phyloP scores from a whole-genome alignment of 53 echinoderm and acorn worm genomes.

The Echinometra lucunter region DNA sequence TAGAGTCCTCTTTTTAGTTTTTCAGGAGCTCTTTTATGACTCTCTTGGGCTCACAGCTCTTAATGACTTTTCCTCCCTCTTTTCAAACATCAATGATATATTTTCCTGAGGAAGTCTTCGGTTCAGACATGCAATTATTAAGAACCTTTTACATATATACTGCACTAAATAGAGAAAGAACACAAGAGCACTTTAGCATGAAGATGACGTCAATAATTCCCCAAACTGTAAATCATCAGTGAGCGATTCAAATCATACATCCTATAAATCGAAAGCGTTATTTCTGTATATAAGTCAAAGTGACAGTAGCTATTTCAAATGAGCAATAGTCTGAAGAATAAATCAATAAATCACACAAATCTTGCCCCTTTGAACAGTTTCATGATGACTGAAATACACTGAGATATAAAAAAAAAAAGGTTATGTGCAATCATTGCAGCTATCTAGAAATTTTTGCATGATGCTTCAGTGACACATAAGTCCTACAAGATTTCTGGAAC shows the following conservation, averaged over 20 bases:
- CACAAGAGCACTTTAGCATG: neutral
- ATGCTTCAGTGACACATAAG: no score
- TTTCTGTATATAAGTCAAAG: neutral
- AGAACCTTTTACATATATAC: neutral
- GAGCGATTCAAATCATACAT: neutral
- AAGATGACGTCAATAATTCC: neutral
- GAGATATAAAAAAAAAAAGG: neutral
- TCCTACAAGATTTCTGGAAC: no score
- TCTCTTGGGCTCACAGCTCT: no score
- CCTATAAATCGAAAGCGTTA: neutral
- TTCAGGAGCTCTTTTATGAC: no score
- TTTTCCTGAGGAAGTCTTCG: neutral
- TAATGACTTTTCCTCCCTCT: no score
- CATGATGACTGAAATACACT: neutral
- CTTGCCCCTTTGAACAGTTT: neutral
- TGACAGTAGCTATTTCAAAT: neutral
- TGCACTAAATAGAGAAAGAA: neutral
- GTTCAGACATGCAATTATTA: neutral
- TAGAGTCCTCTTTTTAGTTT: no score
- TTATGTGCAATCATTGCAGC: no score
- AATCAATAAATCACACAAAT: constrained; percentile 5
- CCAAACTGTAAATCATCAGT: neutral
- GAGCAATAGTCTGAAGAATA: neutral
- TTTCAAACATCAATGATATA: no score
- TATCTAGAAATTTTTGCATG: no score